Conservation (phyloP, 2,888 invertebrate species). For the Aleiodes testaceus region DNA sequence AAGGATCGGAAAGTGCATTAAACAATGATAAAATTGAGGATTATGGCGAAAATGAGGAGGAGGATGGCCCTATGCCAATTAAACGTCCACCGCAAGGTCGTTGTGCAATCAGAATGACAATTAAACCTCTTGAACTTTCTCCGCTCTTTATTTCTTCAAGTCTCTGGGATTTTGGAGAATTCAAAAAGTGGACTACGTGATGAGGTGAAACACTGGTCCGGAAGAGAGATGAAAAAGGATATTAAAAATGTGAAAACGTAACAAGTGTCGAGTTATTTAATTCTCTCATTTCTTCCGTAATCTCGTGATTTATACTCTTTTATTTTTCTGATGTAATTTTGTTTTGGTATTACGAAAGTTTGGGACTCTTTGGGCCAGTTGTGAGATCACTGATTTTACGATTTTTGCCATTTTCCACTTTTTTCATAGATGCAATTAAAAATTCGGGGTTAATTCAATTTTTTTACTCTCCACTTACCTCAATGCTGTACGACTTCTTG, state of each 20-base stretch:
- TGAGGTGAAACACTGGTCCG: conserved; percentile 17
- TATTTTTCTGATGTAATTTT: conserved; percentile 59
- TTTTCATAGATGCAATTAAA: neutral
- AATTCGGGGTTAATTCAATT: neutral
- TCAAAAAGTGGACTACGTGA: conserved; percentile 19
- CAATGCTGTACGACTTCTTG: conserved; percentile 97
- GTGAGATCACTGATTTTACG: conserved; percentile 16
- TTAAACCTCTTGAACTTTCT: conserved; percentile 44
- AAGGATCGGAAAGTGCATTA: too few species aligned
- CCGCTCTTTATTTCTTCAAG: conserved; percentile 33
- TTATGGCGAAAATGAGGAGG: neutral
- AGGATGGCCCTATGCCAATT: conserved; percentile 40
- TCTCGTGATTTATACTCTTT: neutral
- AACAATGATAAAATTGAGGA: too few species aligned
- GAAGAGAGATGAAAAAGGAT: conserved; percentile 30
- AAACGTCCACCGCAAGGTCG: conserved; percentile 47
- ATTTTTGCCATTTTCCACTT: too few species aligned
- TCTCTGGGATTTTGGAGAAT: too few species aligned
- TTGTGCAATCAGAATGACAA: conserved; percentile 42
- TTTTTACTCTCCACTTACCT: conserved; percentile 79
- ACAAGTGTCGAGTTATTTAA: neutral
- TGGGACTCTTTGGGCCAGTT: conserved; percentile 29
- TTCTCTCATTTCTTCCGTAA: conserved; percentile 1
- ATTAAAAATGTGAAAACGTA: conserved; percentile 39
- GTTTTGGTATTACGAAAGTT: conserved; percentile 59